These are phyloP conservation scores for Gonatopus flavifemur DNA, from an alignment of 1,140 invertebrate species.

Conservation along the genomic window DNA sequence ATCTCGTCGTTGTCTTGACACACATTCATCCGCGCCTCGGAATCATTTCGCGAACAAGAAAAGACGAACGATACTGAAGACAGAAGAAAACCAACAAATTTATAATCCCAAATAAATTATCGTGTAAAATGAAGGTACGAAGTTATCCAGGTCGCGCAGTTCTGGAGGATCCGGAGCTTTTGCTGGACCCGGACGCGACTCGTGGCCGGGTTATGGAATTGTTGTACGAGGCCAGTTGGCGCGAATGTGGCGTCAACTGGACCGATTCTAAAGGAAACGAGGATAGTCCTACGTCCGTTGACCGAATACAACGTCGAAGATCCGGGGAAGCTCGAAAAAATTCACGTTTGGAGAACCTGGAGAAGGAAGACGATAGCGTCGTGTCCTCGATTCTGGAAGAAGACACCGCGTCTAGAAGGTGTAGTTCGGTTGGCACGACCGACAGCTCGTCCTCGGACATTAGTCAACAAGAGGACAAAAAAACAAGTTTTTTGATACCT, in stretches of 20 bases:
- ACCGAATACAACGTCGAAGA: too few relatives aligned
- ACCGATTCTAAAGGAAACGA: conserved; percentile 43
- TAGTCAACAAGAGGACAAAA: conserved; percentile 55
- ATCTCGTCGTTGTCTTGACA: too few relatives aligned
- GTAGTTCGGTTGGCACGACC: conserved; percentile 53
- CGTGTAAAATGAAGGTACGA: conserved; percentile 81
- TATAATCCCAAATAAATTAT: conserved; percentile 23
- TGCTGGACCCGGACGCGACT: conserved; percentile 66
- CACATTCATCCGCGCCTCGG: too few relatives aligned
- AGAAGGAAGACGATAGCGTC: background rate
- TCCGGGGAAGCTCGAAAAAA: too few relatives aligned
- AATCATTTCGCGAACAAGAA: too few relatives aligned
- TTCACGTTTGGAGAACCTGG: too few relatives aligned
- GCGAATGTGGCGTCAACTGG: conserved; percentile 59
- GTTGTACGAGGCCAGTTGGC: conserved; percentile 83
- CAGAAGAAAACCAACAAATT: background rate
- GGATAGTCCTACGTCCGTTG: background rate
- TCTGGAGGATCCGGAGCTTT: conserved; percentile 57
- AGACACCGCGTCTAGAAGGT: conserved; percentile 38
- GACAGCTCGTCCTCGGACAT: conserved; percentile 50
- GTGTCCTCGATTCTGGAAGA: background rate
- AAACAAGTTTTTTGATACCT: conserved; percentile 75
- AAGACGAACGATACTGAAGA: too few relatives aligned
- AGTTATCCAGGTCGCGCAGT: conserved; percentile 80
- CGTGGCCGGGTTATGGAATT: conserved; percentile 67